phyloP scores from a whole-genome alignment of 2,797 vertebrate species.

The Poliocrania exsul region DNA sequence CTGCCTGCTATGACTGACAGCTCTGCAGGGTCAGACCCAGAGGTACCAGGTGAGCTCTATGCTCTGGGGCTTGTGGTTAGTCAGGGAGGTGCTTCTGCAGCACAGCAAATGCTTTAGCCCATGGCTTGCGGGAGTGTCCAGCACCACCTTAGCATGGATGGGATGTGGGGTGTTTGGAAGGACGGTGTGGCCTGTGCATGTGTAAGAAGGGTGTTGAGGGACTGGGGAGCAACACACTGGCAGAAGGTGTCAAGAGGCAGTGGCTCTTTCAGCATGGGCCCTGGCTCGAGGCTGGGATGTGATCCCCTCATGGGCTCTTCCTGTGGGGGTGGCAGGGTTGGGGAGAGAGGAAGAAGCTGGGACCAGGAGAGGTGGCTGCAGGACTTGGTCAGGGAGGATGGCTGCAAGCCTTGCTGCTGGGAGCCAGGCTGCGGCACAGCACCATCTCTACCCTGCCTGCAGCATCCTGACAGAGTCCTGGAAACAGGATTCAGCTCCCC shows the following conservation, averaged over 20 bases:
- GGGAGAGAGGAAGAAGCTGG: background rate
- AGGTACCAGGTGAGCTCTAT: background rate
- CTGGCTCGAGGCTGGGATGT: background rate
- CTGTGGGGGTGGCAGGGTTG: fast-evolving
- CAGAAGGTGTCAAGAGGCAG: background rate
- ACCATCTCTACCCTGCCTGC: background rate
- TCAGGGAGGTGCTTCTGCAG: background rate
- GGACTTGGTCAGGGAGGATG: background rate
- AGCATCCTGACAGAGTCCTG: background rate
- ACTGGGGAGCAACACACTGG: background rate
- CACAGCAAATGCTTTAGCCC: background rate
- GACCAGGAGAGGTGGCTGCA: background rate
- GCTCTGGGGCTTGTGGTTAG: background rate
- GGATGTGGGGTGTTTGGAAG: background rate
- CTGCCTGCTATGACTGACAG: fast-evolving
- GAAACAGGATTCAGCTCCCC: background rate
- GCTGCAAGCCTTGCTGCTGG: background rate
- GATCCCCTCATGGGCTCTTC: background rate
- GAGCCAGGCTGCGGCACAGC: background rate
- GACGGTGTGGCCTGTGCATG: background rate
- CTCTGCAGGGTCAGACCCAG: background rate
- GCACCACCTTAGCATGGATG: background rate
- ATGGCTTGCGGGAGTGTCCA: background rate
- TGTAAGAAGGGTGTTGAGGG: background rate
- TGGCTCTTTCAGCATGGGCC: background rate